Percentiles rank a stretch among this genome's conserved stretches.
Evolutionary conservation across 2,113 vertebrate genomes (phyloP).

Genomic region (Pelodiscus sinensis): DNA sequence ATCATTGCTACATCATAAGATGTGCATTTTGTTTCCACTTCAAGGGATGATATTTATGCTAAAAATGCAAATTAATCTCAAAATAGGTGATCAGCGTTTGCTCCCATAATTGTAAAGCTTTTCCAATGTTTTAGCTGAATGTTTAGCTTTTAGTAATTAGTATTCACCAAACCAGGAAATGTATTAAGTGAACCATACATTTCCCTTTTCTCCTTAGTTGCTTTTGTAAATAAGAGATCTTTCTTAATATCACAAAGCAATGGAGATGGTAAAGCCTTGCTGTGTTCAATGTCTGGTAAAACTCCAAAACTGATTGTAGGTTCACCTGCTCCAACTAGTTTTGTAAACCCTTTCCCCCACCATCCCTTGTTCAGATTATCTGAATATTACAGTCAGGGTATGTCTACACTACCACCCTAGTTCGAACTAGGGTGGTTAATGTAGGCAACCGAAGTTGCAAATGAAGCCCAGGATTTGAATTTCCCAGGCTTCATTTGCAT

Average conservation of each 20-base stretch:
- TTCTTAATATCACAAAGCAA: conserved; percentile 25
- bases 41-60: not conserved
- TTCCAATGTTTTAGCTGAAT: conserved; percentile 11
- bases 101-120: not conserved
- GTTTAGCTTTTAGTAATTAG: conserved; percentile 6
- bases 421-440: no score
- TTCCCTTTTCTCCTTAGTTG: conserved; percentile 28
- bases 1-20: not conserved
- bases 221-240: conserved; percentile 46
- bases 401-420: no score
- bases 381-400: not conserved
- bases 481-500: no score
- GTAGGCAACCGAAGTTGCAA: no score
- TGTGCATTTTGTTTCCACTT: not conserved
- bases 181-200: not conserved
- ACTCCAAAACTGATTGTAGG: not conserved
- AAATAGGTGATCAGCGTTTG: conserved; percentile 18
- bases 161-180: not conserved
- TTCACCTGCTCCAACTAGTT: not conserved
- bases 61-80: not conserved
- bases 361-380: not conserved
- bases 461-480: no score
- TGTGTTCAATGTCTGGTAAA: not conserved
- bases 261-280: not conserved
- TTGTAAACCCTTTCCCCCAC: not conserved